Evolutionary conservation across 92 coral and sea anemone species (phyloP).

Genomic region (Metridium senile): DNA sequence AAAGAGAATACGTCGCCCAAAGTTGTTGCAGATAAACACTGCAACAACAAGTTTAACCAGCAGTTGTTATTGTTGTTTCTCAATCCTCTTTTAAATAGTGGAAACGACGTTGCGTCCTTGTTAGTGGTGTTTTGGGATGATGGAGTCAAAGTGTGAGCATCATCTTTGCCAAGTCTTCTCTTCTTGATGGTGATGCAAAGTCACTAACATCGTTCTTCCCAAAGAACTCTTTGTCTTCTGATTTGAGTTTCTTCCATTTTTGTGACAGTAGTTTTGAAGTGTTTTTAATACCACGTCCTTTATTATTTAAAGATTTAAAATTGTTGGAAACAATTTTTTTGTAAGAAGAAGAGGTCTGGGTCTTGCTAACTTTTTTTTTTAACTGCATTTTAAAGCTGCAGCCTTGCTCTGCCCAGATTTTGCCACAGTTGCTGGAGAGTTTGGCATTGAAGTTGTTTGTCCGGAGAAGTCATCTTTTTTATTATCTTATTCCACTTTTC

Average conservation of each 20-base stretch:
- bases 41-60: slow-evolving; percentile 32
- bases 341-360: neutral
- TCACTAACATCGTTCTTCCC: neutral
- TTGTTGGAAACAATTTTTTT: slow-evolving; percentile 12
- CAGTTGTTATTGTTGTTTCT: slow-evolving; percentile 26
- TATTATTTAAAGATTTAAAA: slow-evolving; percentile 3
- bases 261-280: neutral
- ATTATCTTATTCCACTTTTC: slow-evolving; percentile 24
- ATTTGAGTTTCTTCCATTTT: slow-evolving; percentile 10
- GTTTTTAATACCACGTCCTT: neutral
- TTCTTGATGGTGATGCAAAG: neutral
- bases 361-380: neutral
- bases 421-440: neutral
- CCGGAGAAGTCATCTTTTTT: slow-evolving; percentile 7
- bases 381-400: neutral
- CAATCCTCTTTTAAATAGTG: slow-evolving; percentile 9
- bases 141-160: neutral
- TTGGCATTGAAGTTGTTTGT: slow-evolving; percentile 30
- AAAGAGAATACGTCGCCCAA: too few relatives aligned
- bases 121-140: neutral
- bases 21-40: slow-evolving; percentile 18
- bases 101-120: too few relatives aligned
- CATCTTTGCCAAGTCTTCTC: neutral
- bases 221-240: slow-evolving; percentile 10
- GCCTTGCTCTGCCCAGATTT: neutral